These are phyloP conservation scores for Lasiurus cinereus DNA, from an alignment of 2,113 vertebrate species.

Conservation along the genomic window DNA sequence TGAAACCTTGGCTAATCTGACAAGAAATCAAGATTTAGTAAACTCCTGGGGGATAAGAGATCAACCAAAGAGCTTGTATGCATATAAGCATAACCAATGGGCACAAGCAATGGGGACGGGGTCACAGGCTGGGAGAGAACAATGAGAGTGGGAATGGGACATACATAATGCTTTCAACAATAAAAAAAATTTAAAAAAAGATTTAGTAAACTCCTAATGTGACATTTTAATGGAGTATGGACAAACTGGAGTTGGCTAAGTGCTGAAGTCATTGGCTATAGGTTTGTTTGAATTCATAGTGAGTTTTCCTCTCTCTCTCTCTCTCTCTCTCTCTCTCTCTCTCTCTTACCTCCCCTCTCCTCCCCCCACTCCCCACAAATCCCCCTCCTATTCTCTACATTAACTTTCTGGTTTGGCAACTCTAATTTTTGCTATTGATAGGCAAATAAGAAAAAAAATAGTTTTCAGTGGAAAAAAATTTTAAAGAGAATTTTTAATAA, in stretches of 20 bases:
- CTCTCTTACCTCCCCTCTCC: background rate
- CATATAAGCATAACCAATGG: no score
- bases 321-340: no score
- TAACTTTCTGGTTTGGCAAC: background rate
- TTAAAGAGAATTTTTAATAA: slow-evolving; percentile 60
- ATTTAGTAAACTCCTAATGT: slow-evolving; percentile 43
- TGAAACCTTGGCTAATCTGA: slow-evolving; percentile 63
- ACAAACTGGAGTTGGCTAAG: background rate
- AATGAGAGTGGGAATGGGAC: no score
- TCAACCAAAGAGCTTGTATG: no score
- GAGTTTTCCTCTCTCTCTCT: background rate
- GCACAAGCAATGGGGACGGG: no score
- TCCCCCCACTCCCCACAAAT: background rate
- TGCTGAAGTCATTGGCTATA: background rate
- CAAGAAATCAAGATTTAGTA: slow-evolving; percentile 65
- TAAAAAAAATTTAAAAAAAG: no score
- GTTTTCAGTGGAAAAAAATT: slow-evolving; percentile 47
- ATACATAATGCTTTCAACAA: no score
- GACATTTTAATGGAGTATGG: slow-evolving; percentile 46
- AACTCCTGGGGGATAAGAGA: no score
- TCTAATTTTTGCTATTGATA: slow-evolving; percentile 48
- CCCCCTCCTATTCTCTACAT: background rate
- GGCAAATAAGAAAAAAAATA: background rate
- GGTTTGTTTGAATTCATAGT: background rate
- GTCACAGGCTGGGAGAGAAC: no score